Conservation (phyloP, 2,797 vertebrate species). For the Fringilla coelebs region DNA sequence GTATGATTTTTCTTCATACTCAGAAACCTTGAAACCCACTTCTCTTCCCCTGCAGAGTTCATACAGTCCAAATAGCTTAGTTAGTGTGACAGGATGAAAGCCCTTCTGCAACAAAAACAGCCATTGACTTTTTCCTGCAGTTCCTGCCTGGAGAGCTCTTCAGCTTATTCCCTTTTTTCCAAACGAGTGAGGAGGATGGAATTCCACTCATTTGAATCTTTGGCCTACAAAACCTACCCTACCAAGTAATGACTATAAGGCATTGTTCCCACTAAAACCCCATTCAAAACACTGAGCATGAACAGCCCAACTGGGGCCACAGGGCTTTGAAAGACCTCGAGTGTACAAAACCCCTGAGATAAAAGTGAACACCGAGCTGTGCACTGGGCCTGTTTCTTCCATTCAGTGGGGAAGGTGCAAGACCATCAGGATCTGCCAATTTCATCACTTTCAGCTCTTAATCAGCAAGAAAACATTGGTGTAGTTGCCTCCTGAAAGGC, state of each 20-base stretch:
- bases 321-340: background rate
- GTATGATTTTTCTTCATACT: constrained; percentile 4
- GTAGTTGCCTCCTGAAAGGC: background rate
- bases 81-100: constrained; percentile 22
- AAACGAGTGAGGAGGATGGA: background rate
- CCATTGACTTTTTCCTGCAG: background rate
- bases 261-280: background rate
- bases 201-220: background rate
- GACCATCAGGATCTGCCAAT: background rate
- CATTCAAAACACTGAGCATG: background rate
- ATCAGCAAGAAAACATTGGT: background rate
- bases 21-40: constrained; percentile 2
- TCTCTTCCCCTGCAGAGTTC: constrained; percentile 9
- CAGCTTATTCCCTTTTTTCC: constrained; percentile 15
- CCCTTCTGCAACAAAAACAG: constrained; percentile 20
- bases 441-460: background rate
- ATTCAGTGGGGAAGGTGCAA: background rate
- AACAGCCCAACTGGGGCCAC: background rate
- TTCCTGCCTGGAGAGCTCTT: constrained; percentile 22
- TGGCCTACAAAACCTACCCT: background rate
- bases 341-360: background rate
- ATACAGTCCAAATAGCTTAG: background rate
- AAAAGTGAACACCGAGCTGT: background rate
- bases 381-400: background rate
- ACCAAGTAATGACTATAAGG: background rate